Percentiles rank a stretch among this genome's conserved stretches.
Conservation (phyloP, 2,888 invertebrate species). For the Nephrotoma appendiculata region DNA sequence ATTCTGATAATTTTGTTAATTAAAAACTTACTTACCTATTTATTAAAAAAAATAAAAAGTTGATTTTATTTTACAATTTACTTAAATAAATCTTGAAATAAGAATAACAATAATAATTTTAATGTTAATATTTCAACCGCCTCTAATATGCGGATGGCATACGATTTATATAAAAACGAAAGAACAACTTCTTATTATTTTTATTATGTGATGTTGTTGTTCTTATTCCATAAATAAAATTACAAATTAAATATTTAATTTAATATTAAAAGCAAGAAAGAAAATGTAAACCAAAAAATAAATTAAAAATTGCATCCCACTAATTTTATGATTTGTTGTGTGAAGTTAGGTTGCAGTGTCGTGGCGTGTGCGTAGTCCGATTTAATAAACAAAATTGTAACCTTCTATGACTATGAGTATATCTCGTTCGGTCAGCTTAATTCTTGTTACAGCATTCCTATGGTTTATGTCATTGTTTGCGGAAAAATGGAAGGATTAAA, state of each 20-base stretch:
- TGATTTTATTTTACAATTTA: neutral
- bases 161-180: neutral
- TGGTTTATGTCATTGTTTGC: too few relatives aligned
- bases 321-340: neutral
- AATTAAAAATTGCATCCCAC: neutral
- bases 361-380: too few relatives aligned
- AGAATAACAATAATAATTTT: neutral
- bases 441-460: too few relatives aligned
- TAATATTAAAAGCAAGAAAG: neutral
- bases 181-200: neutral
- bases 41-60: neutral
- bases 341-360: neutral
- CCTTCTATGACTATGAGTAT: too few relatives aligned
- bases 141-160: neutral
- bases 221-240: neutral
- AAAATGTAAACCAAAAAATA: neutral
- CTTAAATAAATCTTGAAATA: neutral
- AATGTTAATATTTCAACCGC: neutral
- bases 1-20: neutral
- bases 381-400: too few relatives aligned
- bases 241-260: neutral
- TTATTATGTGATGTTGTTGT: neutral
- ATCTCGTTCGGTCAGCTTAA: too few relatives aligned
- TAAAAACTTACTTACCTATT: neutral
- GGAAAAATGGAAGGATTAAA: too few relatives aligned